Evolutionary conservation across 1,140 invertebrate species (phyloP).

Genomic region (Aradophagus sp.): DNA sequence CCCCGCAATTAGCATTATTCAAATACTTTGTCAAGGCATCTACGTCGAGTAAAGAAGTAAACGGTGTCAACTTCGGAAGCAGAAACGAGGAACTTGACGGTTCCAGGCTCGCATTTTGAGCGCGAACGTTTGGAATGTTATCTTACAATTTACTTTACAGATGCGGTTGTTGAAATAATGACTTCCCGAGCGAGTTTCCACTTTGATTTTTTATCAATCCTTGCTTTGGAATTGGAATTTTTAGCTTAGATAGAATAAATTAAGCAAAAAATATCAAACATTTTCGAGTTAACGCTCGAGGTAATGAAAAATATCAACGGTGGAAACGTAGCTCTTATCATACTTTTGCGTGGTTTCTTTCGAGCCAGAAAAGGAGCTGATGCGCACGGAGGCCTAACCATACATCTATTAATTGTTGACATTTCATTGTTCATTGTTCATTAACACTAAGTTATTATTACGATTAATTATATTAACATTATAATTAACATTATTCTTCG

Average conservation of each 20-base stretch:
- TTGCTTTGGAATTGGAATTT: neutral
- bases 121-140: conserved; percentile 67
- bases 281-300: neutral
- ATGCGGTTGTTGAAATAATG: conserved; percentile 41
- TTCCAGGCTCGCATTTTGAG: conserved; percentile 55
- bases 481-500: conserved; percentile 17
- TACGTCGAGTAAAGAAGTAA: conserved; percentile 32
- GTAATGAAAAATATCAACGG: no score
- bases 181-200: conserved; percentile 21
- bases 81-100: conserved; percentile 55
- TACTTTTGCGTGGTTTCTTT: conserved; percentile 8
- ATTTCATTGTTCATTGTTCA: conserved; percentile 27
- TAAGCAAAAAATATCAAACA: neutral
- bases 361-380: conserved; percentile 37
- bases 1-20: conserved; percentile 16
- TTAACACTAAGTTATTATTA: conserved; percentile 29
- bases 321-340: conserved; percentile 24
- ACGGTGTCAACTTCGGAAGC: conserved; percentile 45
- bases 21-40: conserved; percentile 31
- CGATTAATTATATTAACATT: conserved; percentile 21
- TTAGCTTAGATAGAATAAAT: no score
- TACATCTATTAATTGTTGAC: conserved; percentile 35
- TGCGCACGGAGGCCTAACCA: conserved; percentile 50
- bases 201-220: conserved; percentile 4
- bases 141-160: conserved; percentile 58